Evolutionary conservation across 2,113 vertebrate genomes (phyloP).

Genomic region (Poeciliopsis retropinna): DNA sequence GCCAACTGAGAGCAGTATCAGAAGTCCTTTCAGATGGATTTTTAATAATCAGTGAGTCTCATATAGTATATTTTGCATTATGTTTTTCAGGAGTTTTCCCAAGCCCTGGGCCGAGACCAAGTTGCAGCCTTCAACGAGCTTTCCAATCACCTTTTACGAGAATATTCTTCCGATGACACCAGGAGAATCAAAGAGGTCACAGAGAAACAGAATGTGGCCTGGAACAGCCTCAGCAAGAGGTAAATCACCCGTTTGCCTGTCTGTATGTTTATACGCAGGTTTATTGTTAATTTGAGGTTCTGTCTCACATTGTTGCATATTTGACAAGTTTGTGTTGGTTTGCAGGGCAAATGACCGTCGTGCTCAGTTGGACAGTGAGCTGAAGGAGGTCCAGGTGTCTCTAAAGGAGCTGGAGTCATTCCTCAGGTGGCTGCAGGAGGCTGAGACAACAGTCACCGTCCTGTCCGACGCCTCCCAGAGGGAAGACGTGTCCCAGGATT

Average conservation of each 20-base stretch:
- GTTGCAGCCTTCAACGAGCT: conserved; percentile 88
- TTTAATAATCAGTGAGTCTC: conserved; percentile 5
- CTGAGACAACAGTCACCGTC: conserved; percentile 90
- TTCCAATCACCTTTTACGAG: conserved; percentile 88
- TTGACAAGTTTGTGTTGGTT: conserved; percentile 5
- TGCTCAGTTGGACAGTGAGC: conserved; percentile 85
- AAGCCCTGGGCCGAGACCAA: conserved; percentile 88
- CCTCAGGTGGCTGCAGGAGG: conserved; percentile 95
- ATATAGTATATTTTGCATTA: conserved; percentile 24
- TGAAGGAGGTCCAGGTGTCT: conserved; percentile 86
- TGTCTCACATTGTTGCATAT: background rate
- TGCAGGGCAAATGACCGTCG: conserved; percentile 86
- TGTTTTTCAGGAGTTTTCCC: conserved; percentile 82
- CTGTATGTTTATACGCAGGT: background rate
- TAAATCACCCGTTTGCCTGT: conserved; percentile 44
- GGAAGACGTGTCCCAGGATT: conserved; percentile 87
- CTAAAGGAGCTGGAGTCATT: conserved; percentile 91
- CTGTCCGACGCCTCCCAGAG: conserved; percentile 88
- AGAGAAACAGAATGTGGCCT: conserved; percentile 85
- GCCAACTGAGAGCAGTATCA: too few relatives aligned
- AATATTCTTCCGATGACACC: conserved; percentile 90
- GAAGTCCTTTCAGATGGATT: background rate
- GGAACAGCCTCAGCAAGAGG: conserved; percentile 91
- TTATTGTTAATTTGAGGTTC: too few relatives aligned
- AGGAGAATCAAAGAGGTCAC: conserved; percentile 91